A percentile compares a stretch with the other conserved stretches of the same genome.
phyloP scores from a whole-genome alignment of 2,113 vertebrate species.

The Eretmochelys imbricata region DNA sequence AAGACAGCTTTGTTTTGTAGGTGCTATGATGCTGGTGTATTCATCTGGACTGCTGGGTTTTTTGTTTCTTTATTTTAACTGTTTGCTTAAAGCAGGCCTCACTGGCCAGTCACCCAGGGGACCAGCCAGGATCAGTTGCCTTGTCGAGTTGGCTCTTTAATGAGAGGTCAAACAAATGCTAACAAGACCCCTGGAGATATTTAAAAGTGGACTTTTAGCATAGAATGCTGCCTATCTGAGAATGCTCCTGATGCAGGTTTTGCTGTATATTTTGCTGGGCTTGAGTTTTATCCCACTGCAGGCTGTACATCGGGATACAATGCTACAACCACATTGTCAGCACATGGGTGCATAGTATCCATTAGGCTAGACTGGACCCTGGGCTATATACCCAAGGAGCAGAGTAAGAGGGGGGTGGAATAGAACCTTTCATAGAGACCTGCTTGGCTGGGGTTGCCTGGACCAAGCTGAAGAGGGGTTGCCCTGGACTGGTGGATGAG shows the following conservation, averaged over 20 bases:
- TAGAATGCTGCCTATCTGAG: background rate
- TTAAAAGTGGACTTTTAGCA: background rate
- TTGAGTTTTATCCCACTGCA: background rate
- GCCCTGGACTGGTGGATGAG: background rate
- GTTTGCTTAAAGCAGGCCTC: background rate
- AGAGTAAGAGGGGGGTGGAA: background rate
- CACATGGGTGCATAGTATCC: background rate
- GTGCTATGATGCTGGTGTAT: background rate
- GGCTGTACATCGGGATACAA: background rate
- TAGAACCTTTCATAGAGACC: background rate
- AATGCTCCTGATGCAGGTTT: background rate
- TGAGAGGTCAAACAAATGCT: background rate
- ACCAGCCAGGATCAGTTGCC: background rate
- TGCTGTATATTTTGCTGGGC: background rate
- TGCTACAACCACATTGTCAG: background rate
- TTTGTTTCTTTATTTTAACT: background rate
- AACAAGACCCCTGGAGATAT: background rate
- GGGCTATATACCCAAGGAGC: background rate
- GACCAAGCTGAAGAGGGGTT: background rate
- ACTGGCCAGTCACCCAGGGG: background rate
- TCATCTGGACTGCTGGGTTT: background rate
- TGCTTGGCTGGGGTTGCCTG: background rate
- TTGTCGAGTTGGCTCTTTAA: background rate
- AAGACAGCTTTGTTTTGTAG: background rate
- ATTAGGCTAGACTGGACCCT: background rate